Percentiles rank a stretch among this genome's conserved stretches.
These are phyloP conservation scores for Eurois occulta DNA, from an alignment of 2,888 invertebrate species.

Conservation along the genomic window DNA sequence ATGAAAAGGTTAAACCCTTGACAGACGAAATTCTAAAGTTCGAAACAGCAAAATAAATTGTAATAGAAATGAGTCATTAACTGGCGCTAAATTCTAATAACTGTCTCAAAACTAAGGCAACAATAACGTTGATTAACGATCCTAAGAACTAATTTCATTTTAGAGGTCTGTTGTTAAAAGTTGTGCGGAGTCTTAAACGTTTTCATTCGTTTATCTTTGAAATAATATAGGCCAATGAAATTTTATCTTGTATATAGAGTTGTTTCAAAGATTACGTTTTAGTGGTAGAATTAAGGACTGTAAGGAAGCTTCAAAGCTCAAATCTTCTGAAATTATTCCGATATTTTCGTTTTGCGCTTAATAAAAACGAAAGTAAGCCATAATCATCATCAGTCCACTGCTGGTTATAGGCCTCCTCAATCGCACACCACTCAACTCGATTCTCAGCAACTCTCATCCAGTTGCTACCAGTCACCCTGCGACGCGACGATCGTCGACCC, in stretches of 20 bases:
- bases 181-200: conserved; percentile 37
- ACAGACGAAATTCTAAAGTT: background rate
- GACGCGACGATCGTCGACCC: too few relatives aligned
- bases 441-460: too few relatives aligned
- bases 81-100: conserved; percentile 50
- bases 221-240: conserved; percentile 47
- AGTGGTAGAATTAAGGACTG: conserved; percentile 1
- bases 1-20: background rate
- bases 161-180: conserved; percentile 54
- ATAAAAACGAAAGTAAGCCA: background rate
- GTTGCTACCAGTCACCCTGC: too few relatives aligned
- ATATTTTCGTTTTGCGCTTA: background rate
- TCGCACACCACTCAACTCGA: too few relatives aligned
- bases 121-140: conserved; percentile 62
- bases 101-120: conserved; percentile 52
- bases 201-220: conserved; percentile 55
- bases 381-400: too few relatives aligned
- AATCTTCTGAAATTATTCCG: background rate
- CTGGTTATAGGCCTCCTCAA: too few relatives aligned
- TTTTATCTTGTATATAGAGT: conserved; percentile 11
- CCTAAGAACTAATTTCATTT: conserved; percentile 63
- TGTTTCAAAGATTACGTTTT: conserved; percentile 3
- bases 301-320: background rate
- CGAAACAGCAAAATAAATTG: conserved; percentile 9
- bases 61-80: conserved; percentile 34